phyloP scores from a whole-genome alignment of 2,797 vertebrate species.

The Myoxocephalus aenaeus region DNA sequence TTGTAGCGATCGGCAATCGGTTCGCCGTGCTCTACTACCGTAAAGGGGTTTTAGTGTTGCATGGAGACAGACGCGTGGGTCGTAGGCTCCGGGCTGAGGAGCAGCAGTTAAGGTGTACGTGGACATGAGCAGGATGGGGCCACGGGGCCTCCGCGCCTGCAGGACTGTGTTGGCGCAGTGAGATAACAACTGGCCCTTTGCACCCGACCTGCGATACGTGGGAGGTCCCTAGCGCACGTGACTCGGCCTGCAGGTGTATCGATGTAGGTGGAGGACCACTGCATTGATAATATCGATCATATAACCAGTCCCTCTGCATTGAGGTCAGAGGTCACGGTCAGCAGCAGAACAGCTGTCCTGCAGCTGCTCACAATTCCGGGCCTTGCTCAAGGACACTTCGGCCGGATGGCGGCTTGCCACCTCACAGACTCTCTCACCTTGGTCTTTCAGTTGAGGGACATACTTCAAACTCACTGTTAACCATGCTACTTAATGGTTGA shows the following conservation, averaged over 20 bases:
- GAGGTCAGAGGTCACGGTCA: slow-evolving; percentile 35
- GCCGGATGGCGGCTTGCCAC: not conserved
- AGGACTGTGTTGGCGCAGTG: slow-evolving; percentile 48
- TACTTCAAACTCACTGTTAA: not conserved
- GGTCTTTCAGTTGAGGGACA: not conserved
- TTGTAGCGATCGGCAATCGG: not conserved
- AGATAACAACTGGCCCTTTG: slow-evolving; percentile 65
- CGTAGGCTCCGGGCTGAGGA: not conserved
- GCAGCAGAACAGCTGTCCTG: not conserved
- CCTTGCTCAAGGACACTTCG: not conserved
- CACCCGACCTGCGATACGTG: slow-evolving; percentile 50
- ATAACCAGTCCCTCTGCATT: not conserved
- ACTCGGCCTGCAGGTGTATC: not conserved
- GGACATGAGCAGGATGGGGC: slow-evolving; percentile 55
- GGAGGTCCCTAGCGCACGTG: not conserved
- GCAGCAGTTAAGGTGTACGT: slow-evolving; percentile 68
- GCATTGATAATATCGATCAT: not conserved
- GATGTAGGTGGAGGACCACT: not conserved
- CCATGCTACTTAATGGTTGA: not conserved
- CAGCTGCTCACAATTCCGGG: not conserved
- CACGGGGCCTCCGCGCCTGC: slow-evolving; percentile 54
- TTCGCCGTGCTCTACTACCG: too few relatives aligned
- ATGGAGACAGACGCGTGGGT: slow-evolving; percentile 61
- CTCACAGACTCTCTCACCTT: not conserved
- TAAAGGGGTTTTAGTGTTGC: not conserved